Conservation (phyloP, 1,140 invertebrate genomes). For the Camponotus floridanus region DNA sequence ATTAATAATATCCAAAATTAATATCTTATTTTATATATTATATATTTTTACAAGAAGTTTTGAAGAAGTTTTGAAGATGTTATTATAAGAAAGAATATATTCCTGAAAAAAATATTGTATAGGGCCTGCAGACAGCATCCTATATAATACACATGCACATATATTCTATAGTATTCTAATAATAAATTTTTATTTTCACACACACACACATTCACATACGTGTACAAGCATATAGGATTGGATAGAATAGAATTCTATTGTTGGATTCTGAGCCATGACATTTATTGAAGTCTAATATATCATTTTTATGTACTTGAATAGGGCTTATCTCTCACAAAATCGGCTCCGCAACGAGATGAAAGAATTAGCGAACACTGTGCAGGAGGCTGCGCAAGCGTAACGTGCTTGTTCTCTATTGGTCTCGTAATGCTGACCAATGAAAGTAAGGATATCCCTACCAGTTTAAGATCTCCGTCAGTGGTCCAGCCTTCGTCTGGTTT, state of each 20-base stretch:
- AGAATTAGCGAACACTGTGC: background rate
- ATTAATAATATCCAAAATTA: background rate
- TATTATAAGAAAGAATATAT: background rate
- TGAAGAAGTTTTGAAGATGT: background rate
- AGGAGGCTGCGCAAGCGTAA: conserved; percentile 78
- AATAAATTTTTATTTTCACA: too few relatives aligned
- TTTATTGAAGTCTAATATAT: background rate
- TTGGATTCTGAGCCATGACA: background rate
- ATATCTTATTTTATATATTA: background rate
- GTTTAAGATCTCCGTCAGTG: conserved; percentile 65
- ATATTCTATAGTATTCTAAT: too few relatives aligned
- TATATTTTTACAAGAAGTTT: background rate
- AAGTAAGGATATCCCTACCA: conserved; percentile 75
- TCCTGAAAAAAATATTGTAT: too few relatives aligned
- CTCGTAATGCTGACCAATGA: conserved; percentile 76
- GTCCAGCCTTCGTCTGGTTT: conserved; percentile 79
- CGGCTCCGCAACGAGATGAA: conserved; percentile 10
- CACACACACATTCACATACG: too few relatives aligned
- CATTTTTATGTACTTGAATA: background rate
- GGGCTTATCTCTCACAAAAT: background rate
- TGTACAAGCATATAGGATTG: too few relatives aligned
- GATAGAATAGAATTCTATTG: too few relatives aligned
- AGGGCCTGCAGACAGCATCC: too few relatives aligned
- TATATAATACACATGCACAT: too few relatives aligned
- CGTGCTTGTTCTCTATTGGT: conserved; percentile 79